Conservation (phyloP, 2,113 vertebrate species). For the Rostratula benghalensis region DNA sequence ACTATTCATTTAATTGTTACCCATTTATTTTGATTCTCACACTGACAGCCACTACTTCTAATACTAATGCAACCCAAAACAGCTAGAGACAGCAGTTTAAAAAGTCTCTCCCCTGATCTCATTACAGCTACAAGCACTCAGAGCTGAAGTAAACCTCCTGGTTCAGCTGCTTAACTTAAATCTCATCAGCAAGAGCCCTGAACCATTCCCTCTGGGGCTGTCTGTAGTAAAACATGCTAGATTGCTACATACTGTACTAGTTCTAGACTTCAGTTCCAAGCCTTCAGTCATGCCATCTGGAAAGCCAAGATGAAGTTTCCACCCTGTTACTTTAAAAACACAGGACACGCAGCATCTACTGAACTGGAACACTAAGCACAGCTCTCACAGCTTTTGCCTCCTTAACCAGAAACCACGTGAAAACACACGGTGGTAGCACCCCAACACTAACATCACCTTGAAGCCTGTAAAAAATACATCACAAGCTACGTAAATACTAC, state of each 20-base stretch:
- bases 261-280: neutral
- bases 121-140: neutral
- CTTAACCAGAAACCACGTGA: neutral
- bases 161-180: neutral
- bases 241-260: neutral
- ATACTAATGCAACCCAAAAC: neutral
- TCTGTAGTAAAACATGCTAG: neutral
- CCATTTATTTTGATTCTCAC: neutral
- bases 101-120: neutral
- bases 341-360: neutral
- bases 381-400: neutral
- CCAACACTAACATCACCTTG: neutral
- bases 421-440: neutral
- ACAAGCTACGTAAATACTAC: neutral
- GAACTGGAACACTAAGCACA: neutral
- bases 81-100: neutral
- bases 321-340: neutral
- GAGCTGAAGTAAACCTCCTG: neutral
- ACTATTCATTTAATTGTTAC: neutral
- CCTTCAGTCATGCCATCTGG: neutral
- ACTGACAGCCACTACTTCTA: neutral
- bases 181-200: neutral
- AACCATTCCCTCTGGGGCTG: neutral
- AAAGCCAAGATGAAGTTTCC: neutral
- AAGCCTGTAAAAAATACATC: neutral